Evolutionary conservation across 2,797 vertebrate genomes (phyloP).

Genomic region (Phrynocephalus forsythii): DNA sequence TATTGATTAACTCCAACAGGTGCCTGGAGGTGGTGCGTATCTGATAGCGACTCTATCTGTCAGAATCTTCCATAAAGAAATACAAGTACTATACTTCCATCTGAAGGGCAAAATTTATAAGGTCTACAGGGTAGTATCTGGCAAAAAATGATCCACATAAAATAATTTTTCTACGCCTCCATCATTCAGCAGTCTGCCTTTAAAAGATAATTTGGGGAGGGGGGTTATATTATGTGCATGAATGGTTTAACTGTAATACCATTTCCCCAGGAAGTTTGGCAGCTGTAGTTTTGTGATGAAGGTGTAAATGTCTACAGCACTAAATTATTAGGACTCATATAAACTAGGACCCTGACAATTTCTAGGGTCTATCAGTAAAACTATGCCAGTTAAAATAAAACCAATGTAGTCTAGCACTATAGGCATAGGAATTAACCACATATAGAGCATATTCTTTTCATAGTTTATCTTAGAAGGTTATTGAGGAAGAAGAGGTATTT

Average conservation of each 20-base stretch:
- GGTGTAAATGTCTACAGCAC: background rate
- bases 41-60: constrained; percentile 64
- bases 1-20: constrained; percentile 57
- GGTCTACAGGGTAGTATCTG: constrained; percentile 12
- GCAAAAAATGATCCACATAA: constrained; percentile 29
- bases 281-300: background rate
- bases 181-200: constrained; percentile 13
- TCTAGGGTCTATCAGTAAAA: background rate
- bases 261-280: background rate
- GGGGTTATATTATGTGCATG: background rate
- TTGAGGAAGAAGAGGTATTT: constrained; percentile 14
- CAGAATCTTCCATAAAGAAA: constrained; percentile 45
- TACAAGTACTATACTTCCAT: constrained; percentile 43
- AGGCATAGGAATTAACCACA: background rate
- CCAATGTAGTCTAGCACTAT: background rate
- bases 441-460: background rate
- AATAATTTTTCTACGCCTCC: constrained; percentile 35
- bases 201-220: background rate
- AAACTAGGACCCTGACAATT: background rate
- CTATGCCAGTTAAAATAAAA: background rate
- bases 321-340: background rate
- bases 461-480: constrained; percentile 27
- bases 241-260: background rate
- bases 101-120: constrained; percentile 43
- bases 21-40: constrained; percentile 45